phyloP scores from a whole-genome alignment of 2,113 vertebrate species.

The Petroica traversi region DNA sequence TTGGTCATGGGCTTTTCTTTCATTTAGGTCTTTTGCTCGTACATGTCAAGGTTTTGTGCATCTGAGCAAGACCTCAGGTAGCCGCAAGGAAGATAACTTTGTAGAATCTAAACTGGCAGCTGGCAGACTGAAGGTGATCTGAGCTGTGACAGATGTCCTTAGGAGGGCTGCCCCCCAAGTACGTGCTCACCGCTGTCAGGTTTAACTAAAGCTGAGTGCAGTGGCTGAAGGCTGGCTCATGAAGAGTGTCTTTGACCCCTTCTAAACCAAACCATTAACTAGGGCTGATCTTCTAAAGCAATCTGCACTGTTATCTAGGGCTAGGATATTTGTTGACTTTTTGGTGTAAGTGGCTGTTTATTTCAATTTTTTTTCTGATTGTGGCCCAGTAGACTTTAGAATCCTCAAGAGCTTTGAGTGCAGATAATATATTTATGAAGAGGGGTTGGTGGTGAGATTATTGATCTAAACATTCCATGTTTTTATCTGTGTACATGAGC shows the following conservation, averaged over 20 bases:
- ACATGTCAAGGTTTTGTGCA: neutral
- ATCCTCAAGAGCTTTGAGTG: neutral
- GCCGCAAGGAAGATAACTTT: neutral
- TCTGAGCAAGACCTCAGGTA: neutral
- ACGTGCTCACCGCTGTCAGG: rapidly evolving
- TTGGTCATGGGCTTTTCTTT: neutral
- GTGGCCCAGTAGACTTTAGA: neutral
- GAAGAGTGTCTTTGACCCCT: neutral
- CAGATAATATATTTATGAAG: neutral
- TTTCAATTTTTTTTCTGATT: neutral
- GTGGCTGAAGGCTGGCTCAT: neutral
- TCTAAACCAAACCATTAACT: neutral
- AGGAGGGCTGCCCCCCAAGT: neutral
- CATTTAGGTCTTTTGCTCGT: neutral
- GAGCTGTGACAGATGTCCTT: neutral
- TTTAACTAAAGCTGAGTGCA: neutral
- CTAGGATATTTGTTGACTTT: neutral
- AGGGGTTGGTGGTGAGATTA: neutral
- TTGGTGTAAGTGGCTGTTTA: neutral
- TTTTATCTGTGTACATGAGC: neutral
- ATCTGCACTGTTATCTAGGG: neutral
- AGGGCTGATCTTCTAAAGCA: neutral
- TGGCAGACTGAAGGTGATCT: neutral
- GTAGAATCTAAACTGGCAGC: too few species aligned
- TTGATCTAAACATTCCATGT: neutral